These are phyloP conservation scores for Phasianus colchicus DNA, from an alignment of 2,113 vertebrate genomes.

Conservation along the genomic window DNA sequence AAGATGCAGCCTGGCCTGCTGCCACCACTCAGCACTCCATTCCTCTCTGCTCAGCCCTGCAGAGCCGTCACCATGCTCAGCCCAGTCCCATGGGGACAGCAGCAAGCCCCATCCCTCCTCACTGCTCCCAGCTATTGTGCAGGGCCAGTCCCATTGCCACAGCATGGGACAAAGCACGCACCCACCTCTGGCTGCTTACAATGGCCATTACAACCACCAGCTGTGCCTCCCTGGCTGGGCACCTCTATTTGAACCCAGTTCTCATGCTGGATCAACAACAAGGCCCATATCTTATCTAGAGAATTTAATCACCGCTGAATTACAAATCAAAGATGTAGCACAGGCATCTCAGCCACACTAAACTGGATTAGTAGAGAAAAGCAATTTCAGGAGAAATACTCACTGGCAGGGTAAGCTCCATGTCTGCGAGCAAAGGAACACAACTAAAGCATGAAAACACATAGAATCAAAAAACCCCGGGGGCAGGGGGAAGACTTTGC, in stretches of 20 bases:
- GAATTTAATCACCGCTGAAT: not conserved
- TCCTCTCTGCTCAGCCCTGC: rapidly evolving
- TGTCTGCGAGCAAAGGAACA: rapidly evolving
- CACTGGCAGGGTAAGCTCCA: rapidly evolving
- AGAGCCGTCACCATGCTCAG: not conserved
- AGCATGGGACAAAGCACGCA: not conserved
- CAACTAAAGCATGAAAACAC: not conserved
- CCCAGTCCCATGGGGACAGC: not conserved
- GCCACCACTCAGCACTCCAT: not conserved
- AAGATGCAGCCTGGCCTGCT: not conserved
- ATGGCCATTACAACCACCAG: not conserved
- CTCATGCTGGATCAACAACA: not conserved
- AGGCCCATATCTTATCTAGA: not conserved
- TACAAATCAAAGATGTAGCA: not conserved
- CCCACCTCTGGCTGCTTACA: not conserved
- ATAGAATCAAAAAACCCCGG: not conserved
- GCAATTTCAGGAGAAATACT: not conserved
- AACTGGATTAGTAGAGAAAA: not conserved
- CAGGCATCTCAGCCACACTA: rapidly evolving
- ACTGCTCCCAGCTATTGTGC: not conserved
- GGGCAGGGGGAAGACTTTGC: not conserved
- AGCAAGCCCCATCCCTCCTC: not conserved
- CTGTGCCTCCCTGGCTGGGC: not conserved
- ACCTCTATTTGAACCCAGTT: not conserved
- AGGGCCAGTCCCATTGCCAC: not conserved